Evolutionary conservation across 2,888 invertebrate genomes (phyloP), one percentile per base, ranked within the genome.

Genomic region (Troglohyphantes excavatus): DNA sequence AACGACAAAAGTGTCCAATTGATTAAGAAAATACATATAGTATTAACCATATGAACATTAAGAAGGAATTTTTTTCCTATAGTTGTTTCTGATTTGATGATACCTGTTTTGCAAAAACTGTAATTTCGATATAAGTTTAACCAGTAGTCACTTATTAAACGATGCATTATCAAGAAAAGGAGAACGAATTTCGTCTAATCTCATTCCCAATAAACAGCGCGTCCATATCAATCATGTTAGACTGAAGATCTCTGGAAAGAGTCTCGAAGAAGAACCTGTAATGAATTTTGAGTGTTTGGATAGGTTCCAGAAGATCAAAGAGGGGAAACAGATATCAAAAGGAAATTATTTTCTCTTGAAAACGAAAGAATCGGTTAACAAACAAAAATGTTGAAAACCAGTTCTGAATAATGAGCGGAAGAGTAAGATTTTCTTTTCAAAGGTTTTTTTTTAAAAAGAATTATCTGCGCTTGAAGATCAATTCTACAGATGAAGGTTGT

Each of bases 401-500:
- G 89, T 90, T 84, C 78, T 90, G 82, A 53, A 79, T 70, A 72
- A 72, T 82, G 79, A 90, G 70, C 78, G 83, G 78, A 90, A 90
- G 89, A 89, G 76, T 76, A 83, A 83, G 73, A n/a, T 83, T 89
- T 85, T 67, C 67, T 67, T 84, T 84, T 82, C 39, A 68, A 39
- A 72, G 68, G 19, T 79, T 89, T 83, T 83, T 83, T 89, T 78
- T 84, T 90, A 76, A 33, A 82, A 53, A 63, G 89, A 90, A 90
- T 84, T 90, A 84, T 90, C 89, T 84, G 67, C 43, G 82, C 83
- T 81, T 78, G 78, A 78, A 84, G 89, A 90, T 90, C 89, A 90
- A 90, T 90, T 90, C 78, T 84, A 84, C 84, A 84, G 89, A 90
- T 90, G 89, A 79, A 84, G 72, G 89, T 78, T 90, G 61, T 90